phyloP scores from a whole-genome alignment of 2,113 vertebrate genomes.

The Nothoprocta perdicaria region DNA sequence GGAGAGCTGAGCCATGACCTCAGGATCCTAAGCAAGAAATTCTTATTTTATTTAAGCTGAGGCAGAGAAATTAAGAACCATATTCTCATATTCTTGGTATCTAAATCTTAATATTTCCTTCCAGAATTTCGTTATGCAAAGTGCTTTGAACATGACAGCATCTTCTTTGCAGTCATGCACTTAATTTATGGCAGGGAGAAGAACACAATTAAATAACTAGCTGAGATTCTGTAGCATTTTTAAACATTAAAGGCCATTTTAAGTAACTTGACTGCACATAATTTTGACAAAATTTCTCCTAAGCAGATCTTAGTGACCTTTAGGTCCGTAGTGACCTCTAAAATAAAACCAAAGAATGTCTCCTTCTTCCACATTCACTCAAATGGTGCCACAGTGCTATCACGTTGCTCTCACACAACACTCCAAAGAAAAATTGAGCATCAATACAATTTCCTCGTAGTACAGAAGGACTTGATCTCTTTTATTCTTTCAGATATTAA shows the following conservation, averaged over 20 bases:
- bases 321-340: background rate
- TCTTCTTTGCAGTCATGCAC: background rate
- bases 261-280: background rate
- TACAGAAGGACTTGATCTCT: background rate
- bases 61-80: background rate
- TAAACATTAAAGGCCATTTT: background rate
- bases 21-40: background rate
- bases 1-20: background rate
- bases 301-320: background rate
- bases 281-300: background rate
- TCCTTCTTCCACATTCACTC: background rate
- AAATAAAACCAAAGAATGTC: background rate
- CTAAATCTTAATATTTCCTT: background rate
- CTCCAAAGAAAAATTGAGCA: background rate
- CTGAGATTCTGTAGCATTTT: background rate
- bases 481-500: background rate
- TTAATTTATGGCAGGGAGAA: background rate
- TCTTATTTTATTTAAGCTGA: background rate
- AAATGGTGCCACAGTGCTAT: background rate
- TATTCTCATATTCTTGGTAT: background rate
- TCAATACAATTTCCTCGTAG: background rate
- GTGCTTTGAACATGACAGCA: background rate
- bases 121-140: background rate
- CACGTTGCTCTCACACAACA: background rate
- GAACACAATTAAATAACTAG: background rate